Percentiles rank a stretch among this genome's conserved stretches.
Evolutionary conservation across 2,888 invertebrate species (phyloP).

Genomic region (Meteorus cinctellus): DNA sequence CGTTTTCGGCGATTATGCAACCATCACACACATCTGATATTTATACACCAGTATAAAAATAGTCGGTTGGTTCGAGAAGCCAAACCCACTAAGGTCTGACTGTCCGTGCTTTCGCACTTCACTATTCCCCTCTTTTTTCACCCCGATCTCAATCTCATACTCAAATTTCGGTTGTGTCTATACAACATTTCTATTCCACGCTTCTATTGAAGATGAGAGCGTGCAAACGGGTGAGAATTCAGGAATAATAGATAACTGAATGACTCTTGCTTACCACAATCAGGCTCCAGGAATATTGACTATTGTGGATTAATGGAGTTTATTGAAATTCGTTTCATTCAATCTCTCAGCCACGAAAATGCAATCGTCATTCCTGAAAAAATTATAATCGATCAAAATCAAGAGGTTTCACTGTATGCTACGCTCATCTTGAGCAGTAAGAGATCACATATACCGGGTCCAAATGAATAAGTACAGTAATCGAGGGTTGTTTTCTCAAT

Average conservation of each 20-base stretch:
- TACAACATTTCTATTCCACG: neutral
- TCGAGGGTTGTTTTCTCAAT: no score
- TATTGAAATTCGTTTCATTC: no score
- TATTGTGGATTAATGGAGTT: no score
- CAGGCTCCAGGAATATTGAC: no score
- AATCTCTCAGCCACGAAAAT: no score
- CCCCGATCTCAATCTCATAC: constrained; percentile 6
- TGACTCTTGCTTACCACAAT: neutral
- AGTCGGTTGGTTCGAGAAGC: constrained; percentile 53
- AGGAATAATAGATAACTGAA: neutral
- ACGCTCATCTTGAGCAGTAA: no score
- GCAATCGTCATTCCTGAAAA: no score
- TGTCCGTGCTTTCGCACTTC: constrained; percentile 42
- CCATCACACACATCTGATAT: constrained; percentile 56
- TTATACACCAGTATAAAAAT: constrained; percentile 66
- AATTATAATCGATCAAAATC: no score
- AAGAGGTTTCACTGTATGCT: no score
- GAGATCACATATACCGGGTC: no score
- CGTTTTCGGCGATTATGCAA: constrained; percentile 65
- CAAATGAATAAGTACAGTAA: no score
- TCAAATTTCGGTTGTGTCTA: constrained; percentile 24
- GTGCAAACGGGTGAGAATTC: no score
- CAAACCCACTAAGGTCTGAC: constrained; percentile 53
- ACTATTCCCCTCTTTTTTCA: constrained; percentile 37
- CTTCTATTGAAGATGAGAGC: neutral